phyloP scores from a whole-genome alignment of 2,888 invertebrate species.

The Geophilus truncorum region DNA sequence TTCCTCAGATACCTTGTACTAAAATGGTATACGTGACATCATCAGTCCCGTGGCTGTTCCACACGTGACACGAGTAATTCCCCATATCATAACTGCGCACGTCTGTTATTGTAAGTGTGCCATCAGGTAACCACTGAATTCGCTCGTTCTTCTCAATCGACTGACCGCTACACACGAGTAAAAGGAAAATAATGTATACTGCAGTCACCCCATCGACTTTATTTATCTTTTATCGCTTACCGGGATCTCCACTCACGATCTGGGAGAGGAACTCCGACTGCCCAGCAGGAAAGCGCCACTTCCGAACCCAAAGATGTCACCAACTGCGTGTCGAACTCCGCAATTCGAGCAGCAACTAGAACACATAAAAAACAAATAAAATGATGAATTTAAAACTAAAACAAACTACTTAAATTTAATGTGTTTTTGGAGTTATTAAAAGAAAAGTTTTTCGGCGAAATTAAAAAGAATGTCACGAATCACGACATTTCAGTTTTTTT shows the following conservation, averaged over 20 bases:
- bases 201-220: neutral
- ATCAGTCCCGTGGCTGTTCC: slow-evolving; percentile 31
- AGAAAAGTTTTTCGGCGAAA: no score
- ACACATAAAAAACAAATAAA: neutral
- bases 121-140: slow-evolving; percentile 25
- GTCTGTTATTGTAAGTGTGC: slow-evolving; percentile 17
- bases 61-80: slow-evolving; percentile 32
- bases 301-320: slow-evolving; percentile 75
- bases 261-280: slow-evolving; percentile 76
- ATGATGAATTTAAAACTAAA: neutral
- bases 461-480: no score
- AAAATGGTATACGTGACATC: slow-evolving; percentile 29
- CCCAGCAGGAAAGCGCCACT: slow-evolving; percentile 72
- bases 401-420: no score
- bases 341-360: slow-evolving; percentile 77
- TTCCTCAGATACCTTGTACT: slow-evolving; percentile 30
- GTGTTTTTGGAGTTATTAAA: no score
- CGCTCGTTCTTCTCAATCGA: slow-evolving; percentile 29
- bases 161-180: slow-evolving; percentile 28
- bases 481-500: no score
- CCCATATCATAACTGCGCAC: slow-evolving; percentile 27
- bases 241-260: slow-evolving; percentile 61
- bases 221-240: slow-evolving; percentile 21
- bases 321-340: slow-evolving; percentile 65
- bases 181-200: neutral